phyloP scores from a whole-genome alignment of 92 coral and sea anemone species.

The Metridium senile region DNA sequence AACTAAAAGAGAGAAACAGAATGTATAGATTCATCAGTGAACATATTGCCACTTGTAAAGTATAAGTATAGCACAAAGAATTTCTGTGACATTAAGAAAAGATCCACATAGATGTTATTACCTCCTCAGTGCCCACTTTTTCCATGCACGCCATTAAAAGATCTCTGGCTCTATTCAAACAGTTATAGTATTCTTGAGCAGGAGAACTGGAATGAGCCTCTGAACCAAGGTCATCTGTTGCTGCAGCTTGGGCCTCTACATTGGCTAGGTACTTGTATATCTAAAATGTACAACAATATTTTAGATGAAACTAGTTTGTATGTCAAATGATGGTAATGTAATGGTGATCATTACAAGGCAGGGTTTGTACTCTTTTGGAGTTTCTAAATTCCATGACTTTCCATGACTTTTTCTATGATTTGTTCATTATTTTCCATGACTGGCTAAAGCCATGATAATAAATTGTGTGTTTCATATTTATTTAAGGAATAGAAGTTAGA shows the following conservation, averaged over 20 bases:
- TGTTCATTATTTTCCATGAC: too few species aligned
- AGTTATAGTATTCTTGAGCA: constrained; percentile 76
- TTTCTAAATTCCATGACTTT: too few species aligned
- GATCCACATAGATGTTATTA: constrained; percentile 5
- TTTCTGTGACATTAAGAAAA: too few species aligned
- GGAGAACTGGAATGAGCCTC: constrained; percentile 53
- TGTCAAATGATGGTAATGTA: background rate
- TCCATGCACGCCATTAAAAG: constrained; percentile 61
- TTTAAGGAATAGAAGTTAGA: too few species aligned
- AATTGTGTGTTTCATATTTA: too few species aligned
- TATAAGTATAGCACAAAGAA: too few species aligned
- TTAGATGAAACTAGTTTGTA: background rate
- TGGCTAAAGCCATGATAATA: too few species aligned
- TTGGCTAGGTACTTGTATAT: constrained; percentile 90
- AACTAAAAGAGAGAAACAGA: background rate
- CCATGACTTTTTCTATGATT: too few species aligned
- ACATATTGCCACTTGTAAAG: background rate
- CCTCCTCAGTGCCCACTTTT: constrained; percentile 50
- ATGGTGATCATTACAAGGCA: too few species aligned
- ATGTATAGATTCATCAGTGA: background rate
- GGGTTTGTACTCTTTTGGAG: too few species aligned
- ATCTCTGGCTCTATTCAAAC: constrained; percentile 64
- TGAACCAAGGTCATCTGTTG: constrained; percentile 65
- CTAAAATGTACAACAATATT: constrained; percentile 34
- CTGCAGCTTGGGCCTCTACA: constrained; percentile 88